Conservation (phyloP, 2,888 invertebrate species). For the Hypercompe scribonia region DNA sequence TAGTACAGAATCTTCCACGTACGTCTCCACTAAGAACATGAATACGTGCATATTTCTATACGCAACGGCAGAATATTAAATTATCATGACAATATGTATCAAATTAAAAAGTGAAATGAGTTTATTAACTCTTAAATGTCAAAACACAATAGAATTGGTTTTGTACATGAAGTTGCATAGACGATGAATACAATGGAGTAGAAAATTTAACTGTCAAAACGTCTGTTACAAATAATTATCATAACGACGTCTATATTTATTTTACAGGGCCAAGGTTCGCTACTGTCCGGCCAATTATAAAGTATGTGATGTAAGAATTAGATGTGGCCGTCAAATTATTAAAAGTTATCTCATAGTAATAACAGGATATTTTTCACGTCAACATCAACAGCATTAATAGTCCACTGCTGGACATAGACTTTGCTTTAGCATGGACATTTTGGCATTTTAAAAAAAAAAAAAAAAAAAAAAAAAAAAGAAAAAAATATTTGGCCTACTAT, state of each 20-base stretch:
- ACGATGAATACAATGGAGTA: constrained; percentile 16
- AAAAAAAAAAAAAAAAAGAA: too few species aligned
- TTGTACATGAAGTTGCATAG: constrained; percentile 4
- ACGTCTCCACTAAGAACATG: neutral
- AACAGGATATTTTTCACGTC: too few species aligned
- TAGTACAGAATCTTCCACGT: neutral
- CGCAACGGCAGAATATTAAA: neutral
- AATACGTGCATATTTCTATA: neutral
- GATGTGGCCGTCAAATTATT: neutral
- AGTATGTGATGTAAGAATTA: neutral
- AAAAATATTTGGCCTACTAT: too few species aligned
- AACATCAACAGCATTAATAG: too few species aligned
- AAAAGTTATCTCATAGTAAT: too few species aligned
- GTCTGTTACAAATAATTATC: neutral
- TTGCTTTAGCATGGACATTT: too few species aligned
- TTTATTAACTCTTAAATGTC: constrained; percentile 12
- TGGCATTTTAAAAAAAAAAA: too few species aligned
- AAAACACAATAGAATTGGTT: constrained; percentile 21
- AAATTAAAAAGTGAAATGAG: constrained; percentile 18
- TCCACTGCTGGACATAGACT: too few species aligned
- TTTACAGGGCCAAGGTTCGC: neutral
- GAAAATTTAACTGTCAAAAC: constrained; percentile 18
- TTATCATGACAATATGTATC: neutral
- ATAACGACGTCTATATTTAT: neutral
- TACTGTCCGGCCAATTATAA: neutral